Evolutionary conservation across 1,140 invertebrate species (phyloP).

Genomic region (Apocrypta bakeri): DNA sequence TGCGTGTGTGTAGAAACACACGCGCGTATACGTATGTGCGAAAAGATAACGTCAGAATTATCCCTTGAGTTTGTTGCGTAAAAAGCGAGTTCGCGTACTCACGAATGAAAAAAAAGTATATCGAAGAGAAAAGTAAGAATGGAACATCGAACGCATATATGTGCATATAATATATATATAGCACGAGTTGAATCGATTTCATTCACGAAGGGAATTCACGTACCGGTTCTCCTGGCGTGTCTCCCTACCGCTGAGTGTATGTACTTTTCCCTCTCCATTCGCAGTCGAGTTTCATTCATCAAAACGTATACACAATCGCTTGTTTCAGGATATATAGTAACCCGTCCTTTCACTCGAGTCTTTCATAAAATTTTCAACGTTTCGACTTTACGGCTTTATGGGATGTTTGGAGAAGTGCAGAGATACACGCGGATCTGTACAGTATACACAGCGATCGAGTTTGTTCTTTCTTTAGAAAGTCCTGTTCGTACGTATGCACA

Average conservation of each 20-base stretch:
- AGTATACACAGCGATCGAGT: too few species aligned
- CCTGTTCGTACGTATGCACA: too few species aligned
- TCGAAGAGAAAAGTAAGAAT: conserved; percentile 19
- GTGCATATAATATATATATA: too few species aligned
- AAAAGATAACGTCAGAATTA: conserved; percentile 14
- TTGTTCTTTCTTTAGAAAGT: too few species aligned
- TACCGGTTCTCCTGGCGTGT: conserved; percentile 12
- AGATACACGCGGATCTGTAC: too few species aligned
- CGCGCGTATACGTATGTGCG: too few species aligned
- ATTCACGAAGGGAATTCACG: conserved; percentile 36
- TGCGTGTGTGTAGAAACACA: too few species aligned
- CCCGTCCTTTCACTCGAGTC: conserved; percentile 29
- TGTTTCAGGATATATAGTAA: not conserved
- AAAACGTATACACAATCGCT: conserved; percentile 13
- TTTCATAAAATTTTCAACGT: not conserved
- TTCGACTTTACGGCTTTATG: too few species aligned
- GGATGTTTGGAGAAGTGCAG: too few species aligned
- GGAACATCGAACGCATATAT: not conserved
- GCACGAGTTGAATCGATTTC: conserved; percentile 10
- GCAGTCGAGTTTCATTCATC: conserved; percentile 34
- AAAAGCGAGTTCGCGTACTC: conserved; percentile 49
- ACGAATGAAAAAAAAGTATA: not conserved
- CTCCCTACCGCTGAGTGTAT: not conserved
- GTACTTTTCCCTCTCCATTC: not conserved
- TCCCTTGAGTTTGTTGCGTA: conserved; percentile 10